Base-by-base conservation (phyloP, 2,888 invertebrate genomes). In the Platypus cylindrus region DNA sequence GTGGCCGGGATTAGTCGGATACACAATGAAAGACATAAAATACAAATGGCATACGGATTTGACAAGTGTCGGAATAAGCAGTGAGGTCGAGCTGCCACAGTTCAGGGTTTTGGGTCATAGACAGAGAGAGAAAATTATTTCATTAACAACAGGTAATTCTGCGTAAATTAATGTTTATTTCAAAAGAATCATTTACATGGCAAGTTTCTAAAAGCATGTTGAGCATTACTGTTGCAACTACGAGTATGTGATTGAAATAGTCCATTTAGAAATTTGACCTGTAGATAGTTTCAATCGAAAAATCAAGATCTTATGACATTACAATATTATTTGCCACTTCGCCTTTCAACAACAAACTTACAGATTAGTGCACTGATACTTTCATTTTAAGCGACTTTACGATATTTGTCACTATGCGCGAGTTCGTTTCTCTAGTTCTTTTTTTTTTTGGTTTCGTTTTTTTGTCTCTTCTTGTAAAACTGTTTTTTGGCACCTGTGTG, bases 21-120 rank as follows among this genome's bases (percentile, higher is more conserved):
- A 89, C 81, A 89, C 89, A 74, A 89, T 87, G 86, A 82, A 82
- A 76, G 89, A 89, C 78, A 89, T 90, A 75, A 82, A 85, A 68
- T 91, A 91, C 78, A 83, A 82, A 74, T 93, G 91, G 91, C 82
- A 82, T 73, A 78, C 84, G 71, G 89, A 87, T 64, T 74, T 75
- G 66, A 78, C 78, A 68, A 87, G 90, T 70, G 89, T 93, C 70
- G 87, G 87, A 68, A 87, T 91, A 74, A 84, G 85, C 77, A 81
- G 77, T 68, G 86, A 89, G 70, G 87, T 91, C 71, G 84, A 89
- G 74, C 79, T 93, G 66, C 91, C 93, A 59, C 91, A 93, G 73
- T 93, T 93, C 76, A 81, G 86, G 67, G 89, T 91, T 65, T 80
- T 91, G 69, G 91, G 91, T 65, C 89, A 91, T 73, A 81, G 87